Percentiles rank a stretch among this genome's conserved stretches.
These are phyloP conservation scores for Nannoperca obscura DNA, from an alignment of 2,797 vertebrate species.

Conservation along the genomic window DNA sequence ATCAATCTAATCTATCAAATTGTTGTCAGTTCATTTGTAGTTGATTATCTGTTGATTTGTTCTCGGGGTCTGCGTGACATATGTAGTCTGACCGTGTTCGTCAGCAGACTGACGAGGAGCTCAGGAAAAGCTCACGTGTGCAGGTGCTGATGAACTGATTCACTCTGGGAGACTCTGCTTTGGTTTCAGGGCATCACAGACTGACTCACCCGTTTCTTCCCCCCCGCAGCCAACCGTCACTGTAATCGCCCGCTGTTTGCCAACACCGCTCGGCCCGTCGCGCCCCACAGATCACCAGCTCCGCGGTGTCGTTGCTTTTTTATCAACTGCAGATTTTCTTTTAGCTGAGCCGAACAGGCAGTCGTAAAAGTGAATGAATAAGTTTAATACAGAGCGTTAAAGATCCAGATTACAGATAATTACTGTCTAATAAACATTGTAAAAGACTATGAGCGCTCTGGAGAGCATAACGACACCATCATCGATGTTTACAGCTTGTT, in stretches of 20 bases:
- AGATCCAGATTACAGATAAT: neutral
- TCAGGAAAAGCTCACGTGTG: conserved; percentile 20
- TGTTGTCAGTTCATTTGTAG: too few relatives aligned
- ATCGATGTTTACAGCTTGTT: neutral
- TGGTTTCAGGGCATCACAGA: conserved; percentile 27
- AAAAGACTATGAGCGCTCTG: neutral
- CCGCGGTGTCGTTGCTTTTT: conserved; percentile 2
- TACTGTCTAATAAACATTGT: neutral
- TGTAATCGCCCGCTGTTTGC: conserved; percentile 37
- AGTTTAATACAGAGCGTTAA: neutral
- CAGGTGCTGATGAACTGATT: conserved; percentile 30
- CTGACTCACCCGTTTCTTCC: conserved; percentile 8
- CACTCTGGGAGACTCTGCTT: conserved; percentile 8
- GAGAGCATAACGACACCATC: too few relatives aligned
- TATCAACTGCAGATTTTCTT: conserved; percentile 2
- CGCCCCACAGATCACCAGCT: conserved; percentile 20
- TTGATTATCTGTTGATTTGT: too few relatives aligned
- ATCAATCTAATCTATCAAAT: too few relatives aligned
- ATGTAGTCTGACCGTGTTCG: neutral
- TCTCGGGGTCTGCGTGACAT: too few relatives aligned
- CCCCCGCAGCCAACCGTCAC: conserved; percentile 10
- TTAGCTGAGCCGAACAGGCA: neutral
- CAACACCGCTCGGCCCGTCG: neutral
- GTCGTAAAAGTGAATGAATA: neutral
- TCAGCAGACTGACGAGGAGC: conserved; percentile 26